A percentile compares a stretch with the other conserved stretches of the same genome.
These are phyloP conservation scores for Procavia capensis DNA, from an alignment of 2,113 vertebrate species.

Conservation along the genomic window DNA sequence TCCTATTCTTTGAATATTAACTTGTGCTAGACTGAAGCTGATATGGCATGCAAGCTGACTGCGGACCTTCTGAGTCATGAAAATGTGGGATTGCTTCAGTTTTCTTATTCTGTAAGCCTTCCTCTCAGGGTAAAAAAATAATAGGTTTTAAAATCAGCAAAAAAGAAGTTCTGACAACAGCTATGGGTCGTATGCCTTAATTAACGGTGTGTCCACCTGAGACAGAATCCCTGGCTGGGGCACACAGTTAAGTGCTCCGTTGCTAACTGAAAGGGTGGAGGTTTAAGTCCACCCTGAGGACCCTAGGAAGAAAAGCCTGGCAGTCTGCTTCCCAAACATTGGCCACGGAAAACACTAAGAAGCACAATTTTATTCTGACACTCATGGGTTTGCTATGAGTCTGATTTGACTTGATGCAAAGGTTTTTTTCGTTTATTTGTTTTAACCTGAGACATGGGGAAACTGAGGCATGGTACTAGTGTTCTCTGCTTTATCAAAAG, in stretches of 20 bases:
- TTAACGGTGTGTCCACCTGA: background rate
- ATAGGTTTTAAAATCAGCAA: background rate
- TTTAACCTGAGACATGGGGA: background rate
- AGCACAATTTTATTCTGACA: no score
- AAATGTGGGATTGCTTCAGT: background rate
- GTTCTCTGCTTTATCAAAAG: background rate
- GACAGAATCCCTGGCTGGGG: background rate
- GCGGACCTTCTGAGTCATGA: background rate
- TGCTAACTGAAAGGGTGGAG: background rate
- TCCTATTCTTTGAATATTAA: background rate
- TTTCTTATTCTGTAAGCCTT: conserved; percentile 18
- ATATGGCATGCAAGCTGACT: background rate
- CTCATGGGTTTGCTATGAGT: no score
- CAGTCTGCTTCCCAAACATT: no score
- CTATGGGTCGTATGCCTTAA: background rate
- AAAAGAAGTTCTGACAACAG: background rate
- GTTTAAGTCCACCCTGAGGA: background rate
- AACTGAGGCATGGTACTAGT: background rate
- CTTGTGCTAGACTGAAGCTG: background rate
- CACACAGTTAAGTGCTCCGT: background rate
- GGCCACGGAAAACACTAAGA: no score
- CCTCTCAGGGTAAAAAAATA: conserved; percentile 22
- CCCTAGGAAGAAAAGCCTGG: background rate
- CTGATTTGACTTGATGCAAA: no score
- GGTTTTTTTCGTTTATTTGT: no score